Percentiles rank a stretch among this genome's conserved stretches.
Conservation (phyloP, 2,797 vertebrate genomes). For the Neopelma chrysocephalum region DNA sequence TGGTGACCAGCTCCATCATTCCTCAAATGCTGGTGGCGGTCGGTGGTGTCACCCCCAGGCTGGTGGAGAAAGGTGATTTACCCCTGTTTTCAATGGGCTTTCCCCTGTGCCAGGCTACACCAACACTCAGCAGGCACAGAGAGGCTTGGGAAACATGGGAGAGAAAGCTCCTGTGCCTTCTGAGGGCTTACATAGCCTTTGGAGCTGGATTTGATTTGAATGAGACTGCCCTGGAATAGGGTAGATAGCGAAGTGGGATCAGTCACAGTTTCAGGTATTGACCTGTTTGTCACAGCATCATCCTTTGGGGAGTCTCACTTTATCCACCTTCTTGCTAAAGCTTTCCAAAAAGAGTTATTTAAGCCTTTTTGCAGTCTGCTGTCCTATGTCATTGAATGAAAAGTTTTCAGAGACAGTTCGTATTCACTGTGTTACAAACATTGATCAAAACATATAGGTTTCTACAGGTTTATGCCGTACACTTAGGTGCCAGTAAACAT, state of each 20-base stretch:
- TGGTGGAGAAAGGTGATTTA: background rate
- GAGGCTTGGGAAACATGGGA: background rate
- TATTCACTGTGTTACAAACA: background rate
- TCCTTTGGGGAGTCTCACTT: background rate
- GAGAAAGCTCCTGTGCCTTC: background rate
- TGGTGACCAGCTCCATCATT: background rate
- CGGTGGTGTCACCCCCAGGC: background rate
- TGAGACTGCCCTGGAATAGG: background rate
- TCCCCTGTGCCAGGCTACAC: background rate
- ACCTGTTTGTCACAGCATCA: background rate
- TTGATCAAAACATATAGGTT: background rate
- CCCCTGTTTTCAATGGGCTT: fast-evolving
- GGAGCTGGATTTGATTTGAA: background rate
- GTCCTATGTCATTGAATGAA: background rate
- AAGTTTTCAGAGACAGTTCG: background rate
- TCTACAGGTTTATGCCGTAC: background rate
- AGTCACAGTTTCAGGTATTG: background rate
- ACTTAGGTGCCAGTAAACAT: background rate
- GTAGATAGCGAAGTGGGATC: background rate
- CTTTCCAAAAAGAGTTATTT: background rate
- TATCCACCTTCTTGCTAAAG: background rate
- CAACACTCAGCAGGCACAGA: background rate
- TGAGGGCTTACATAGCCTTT: background rate
- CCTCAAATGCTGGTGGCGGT: background rate
- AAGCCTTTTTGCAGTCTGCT: background rate